Percentiles rank a stretch among this genome's conserved stretches.
Conservation (phyloP, 2,113 vertebrate species). For the Carassius gibelio region DNA sequence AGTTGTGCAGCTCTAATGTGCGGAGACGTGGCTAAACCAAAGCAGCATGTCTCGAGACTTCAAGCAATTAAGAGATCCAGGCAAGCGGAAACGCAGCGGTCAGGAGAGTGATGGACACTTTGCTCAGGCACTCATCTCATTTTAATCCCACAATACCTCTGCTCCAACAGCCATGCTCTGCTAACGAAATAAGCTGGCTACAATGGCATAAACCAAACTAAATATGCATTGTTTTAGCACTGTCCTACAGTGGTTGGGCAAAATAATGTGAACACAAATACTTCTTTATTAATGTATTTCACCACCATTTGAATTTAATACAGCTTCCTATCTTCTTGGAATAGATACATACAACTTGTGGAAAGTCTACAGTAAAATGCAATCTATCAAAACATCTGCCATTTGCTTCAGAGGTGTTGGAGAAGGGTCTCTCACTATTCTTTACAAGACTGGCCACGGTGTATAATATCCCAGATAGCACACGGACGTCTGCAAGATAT, state of each 20-base stretch:
- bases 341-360: no score
- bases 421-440: not conserved
- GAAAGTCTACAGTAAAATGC: no score
- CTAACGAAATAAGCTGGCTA: slow-evolving; percentile 46
- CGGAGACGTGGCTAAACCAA: slow-evolving; percentile 63
- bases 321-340: no score
- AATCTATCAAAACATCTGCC: no score
- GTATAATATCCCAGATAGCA: no score
- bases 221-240: not conserved
- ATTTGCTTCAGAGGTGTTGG: no score
- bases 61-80: slow-evolving; percentile 71
- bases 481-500: no score
- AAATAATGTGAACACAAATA: no score
- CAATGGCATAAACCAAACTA: not conserved
- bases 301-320: no score
- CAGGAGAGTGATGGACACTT: slow-evolving; percentile 56
- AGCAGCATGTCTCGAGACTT: slow-evolving; percentile 70
- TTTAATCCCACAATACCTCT: slow-evolving; percentile 60
- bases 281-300: no score
- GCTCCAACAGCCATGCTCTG: slow-evolving; percentile 47
- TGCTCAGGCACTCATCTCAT: slow-evolving; percentile 59
- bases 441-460: not conserved
- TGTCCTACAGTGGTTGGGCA: no score
- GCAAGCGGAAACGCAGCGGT: slow-evolving; percentile 66
- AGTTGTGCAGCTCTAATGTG: slow-evolving; percentile 62